phyloP scores from a whole-genome alignment of 1,140 invertebrate genomes.

The Drosophila nigrodunni region DNA sequence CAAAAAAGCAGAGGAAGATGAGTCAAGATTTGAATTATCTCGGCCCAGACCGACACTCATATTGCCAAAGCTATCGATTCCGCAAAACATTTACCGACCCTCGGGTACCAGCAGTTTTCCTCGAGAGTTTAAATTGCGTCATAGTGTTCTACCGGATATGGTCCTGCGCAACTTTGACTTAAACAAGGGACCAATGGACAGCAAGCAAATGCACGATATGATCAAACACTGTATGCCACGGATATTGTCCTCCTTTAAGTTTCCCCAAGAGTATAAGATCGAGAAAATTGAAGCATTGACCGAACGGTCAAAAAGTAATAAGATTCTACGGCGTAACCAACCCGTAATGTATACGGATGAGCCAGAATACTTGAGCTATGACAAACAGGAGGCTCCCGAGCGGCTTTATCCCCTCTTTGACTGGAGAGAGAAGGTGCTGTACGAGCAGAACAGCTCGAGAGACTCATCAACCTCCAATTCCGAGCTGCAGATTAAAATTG shows the following conservation, averaged over 20 bases:
- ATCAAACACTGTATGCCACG: conserved; percentile 50
- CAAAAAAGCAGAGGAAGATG: not conserved
- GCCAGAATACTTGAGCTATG: conserved; percentile 42
- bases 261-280: conserved; percentile 58
- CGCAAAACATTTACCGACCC: conserved; percentile 41
- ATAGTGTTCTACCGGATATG: not conserved
- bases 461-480: not conserved
- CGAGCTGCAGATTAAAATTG: not conserved
- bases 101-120: not conserved
- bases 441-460: not conserved
- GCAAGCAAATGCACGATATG: conserved; percentile 14
- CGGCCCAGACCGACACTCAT: not conserved
- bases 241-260: conserved; percentile 72
- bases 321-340: conserved; percentile 4
- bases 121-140: not conserved
- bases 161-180: conserved; percentile 36
- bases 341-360: not conserved
- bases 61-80: not conserved
- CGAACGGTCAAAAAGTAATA: not conserved
- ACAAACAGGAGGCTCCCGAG: conserved; percentile 63
- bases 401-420: conserved; percentile 58
- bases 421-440: not conserved
- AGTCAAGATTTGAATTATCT: not conserved
- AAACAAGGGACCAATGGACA: not conserved
- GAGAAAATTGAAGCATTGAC: conserved; percentile 26